phyloP scores from a whole-genome alignment of 2,113 vertebrate genomes.

The Atherinomorus stipes region DNA sequence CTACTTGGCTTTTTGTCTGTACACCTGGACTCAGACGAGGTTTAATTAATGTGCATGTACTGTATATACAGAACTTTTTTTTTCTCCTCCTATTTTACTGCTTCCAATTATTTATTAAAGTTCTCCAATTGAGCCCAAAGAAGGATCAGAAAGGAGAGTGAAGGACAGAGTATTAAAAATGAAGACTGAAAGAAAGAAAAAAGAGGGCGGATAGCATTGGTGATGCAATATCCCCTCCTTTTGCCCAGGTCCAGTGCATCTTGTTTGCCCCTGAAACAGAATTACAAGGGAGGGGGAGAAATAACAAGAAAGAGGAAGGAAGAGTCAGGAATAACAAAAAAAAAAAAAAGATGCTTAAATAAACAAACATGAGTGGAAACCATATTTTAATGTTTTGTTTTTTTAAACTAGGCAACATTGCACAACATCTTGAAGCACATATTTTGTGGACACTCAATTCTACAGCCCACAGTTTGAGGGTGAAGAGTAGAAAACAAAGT shows the following conservation, averaged over 20 bases:
- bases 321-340: constrained; percentile 22
- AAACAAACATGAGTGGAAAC: too few relatives aligned
- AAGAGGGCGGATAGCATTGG: constrained; percentile 70
- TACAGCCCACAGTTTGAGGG: constrained; percentile 35
- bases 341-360: constrained; percentile 12
- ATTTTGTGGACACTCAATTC: constrained; percentile 41
- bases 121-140: constrained; percentile 54
- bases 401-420: constrained; percentile 11
- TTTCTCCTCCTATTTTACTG: constrained; percentile 6
- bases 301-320: constrained; percentile 14
- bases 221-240: constrained; percentile 74
- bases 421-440: constrained; percentile 7
- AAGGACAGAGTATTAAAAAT: constrained; percentile 57
- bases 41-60: constrained; percentile 40
- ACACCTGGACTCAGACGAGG: constrained; percentile 27
- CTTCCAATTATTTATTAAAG: constrained; percentile 64
- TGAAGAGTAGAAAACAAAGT: constrained; percentile 29
- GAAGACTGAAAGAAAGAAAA: constrained; percentile 43
- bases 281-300: constrained; percentile 26
- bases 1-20: neutral
- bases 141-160: constrained; percentile 41
- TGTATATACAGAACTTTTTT: constrained; percentile 27
- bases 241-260: constrained; percentile 77
- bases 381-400: too few relatives aligned
- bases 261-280: constrained; percentile 78